Evolutionary conservation across 2,113 vertebrate genomes (phyloP).

Genomic region (Rissa tridactyla): DNA sequence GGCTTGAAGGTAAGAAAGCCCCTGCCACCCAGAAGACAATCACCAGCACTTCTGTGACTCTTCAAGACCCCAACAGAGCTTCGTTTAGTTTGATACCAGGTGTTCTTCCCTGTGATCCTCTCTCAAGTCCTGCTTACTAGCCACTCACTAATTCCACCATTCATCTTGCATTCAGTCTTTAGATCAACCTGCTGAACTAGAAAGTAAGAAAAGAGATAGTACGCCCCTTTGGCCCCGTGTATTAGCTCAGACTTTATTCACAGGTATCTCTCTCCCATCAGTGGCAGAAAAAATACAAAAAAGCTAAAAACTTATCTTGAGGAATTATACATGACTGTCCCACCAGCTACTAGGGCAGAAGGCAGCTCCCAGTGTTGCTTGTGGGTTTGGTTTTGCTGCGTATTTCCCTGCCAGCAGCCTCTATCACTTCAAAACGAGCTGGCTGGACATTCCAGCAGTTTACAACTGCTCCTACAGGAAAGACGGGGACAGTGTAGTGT

Average conservation of each 20-base stretch:
- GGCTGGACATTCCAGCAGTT: not conserved
- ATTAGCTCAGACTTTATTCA: not conserved
- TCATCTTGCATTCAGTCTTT: not conserved
- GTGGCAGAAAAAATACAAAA: not conserved
- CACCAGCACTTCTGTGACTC: not conserved
- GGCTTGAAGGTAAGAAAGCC: conserved; percentile 79
- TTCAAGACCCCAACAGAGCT: conserved; percentile 28
- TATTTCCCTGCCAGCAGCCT: not conserved
- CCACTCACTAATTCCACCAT: not conserved
- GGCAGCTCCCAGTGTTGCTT: not conserved
- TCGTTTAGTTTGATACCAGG: conserved; percentile 67
- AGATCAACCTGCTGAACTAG: not conserved
- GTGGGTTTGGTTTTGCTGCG: not conserved
- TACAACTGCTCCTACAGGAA: not conserved
- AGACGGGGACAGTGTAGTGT: not conserved
- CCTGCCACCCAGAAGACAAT: conserved; percentile 17
- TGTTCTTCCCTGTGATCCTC: conserved; percentile 40
- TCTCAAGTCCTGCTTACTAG: conserved; percentile 51
- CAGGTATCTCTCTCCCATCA: not conserved
- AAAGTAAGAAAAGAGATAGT: not conserved
- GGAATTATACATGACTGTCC: not conserved
- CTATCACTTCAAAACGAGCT: not conserved
- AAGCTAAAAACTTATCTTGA: not conserved
- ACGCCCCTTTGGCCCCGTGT: not conserved
- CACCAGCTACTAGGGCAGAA: not conserved